Conservation (phyloP, 2,888 invertebrate genomes). For the Xestia rhomboidea region DNA sequence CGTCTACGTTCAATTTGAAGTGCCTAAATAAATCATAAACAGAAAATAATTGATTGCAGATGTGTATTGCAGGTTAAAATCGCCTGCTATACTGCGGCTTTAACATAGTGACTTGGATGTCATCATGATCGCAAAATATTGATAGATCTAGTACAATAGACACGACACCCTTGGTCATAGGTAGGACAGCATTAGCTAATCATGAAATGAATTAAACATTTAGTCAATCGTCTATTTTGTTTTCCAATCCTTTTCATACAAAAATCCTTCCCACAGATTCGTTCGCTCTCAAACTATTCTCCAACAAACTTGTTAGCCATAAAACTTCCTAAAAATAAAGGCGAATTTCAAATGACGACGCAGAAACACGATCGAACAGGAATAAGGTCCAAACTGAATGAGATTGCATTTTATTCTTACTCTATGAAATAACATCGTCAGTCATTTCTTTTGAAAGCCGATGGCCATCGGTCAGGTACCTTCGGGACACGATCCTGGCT, state of each 20-base stretch:
- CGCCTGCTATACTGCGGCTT: neutral
- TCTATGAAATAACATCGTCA: slow-evolving; percentile 71
- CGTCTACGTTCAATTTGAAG: neutral
- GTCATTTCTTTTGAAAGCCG: slow-evolving; percentile 72
- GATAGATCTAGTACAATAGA: neutral
- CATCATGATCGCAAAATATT: neutral
- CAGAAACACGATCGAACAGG: slow-evolving; percentile 30
- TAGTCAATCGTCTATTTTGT: slow-evolving; percentile 1
- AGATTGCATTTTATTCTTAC: slow-evolving; percentile 67
- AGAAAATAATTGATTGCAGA: neutral
- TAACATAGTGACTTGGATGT: neutral
- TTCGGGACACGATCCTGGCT: slow-evolving; percentile 44
- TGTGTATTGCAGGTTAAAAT: neutral
- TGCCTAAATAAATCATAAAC: neutral
- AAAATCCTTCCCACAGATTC: slow-evolving; percentile 6
- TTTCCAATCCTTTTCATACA: neutral
- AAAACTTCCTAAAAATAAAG: slow-evolving; percentile 31
- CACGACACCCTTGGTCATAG: no score
- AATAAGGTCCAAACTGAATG: slow-evolving; percentile 62
- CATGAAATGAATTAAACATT: neutral
- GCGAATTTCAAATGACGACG: slow-evolving; percentile 40
- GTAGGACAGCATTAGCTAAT: no score
- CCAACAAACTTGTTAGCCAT: neutral
- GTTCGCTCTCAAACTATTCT: neutral
- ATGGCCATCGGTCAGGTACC: slow-evolving; percentile 56